A percentile compares a stretch with the other conserved stretches of the same genome.
Evolutionary conservation across 2,797 vertebrate species (phyloP).

Genomic region (Scleropages formosus): DNA sequence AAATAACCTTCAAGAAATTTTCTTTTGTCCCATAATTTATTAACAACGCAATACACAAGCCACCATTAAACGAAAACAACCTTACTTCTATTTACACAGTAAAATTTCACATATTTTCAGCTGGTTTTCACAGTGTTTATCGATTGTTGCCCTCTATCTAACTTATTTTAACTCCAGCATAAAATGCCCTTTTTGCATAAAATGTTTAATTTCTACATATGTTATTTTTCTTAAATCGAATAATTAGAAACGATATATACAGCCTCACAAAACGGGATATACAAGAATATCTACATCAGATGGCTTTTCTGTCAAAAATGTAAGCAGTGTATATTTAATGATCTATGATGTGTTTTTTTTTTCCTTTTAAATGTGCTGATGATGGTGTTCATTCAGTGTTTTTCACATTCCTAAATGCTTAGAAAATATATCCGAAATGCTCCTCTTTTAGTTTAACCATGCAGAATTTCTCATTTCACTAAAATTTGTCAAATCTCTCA

Average conservation of each 20-base stretch:
- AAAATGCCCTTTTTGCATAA: neutral
- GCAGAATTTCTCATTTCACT: constrained; percentile 15
- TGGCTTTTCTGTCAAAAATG: constrained; percentile 25
- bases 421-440: constrained; percentile 30
- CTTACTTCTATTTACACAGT: constrained; percentile 61
- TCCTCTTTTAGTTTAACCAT: constrained; percentile 9
- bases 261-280: constrained; percentile 27
- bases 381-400: constrained; percentile 19
- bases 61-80: constrained; percentile 46
- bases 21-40: constrained; percentile 68
- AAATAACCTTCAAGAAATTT: neutral
- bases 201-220: neutral
- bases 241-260: constrained; percentile 27
- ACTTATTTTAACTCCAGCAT: neutral
- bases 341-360: neutral
- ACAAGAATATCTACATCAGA: constrained; percentile 31
- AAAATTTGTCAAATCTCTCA: neutral
- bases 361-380: constrained; percentile 4
- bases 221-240: constrained; percentile 1
- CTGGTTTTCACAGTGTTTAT: constrained; percentile 66
- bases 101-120: constrained; percentile 54
- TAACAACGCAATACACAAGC: constrained; percentile 65
- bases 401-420: constrained; percentile 19
- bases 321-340: constrained; percentile 10
- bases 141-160: neutral